Evolutionary conservation across 2,888 invertebrate species (phyloP).

Genomic region (Orgyia antiqua): DNA sequence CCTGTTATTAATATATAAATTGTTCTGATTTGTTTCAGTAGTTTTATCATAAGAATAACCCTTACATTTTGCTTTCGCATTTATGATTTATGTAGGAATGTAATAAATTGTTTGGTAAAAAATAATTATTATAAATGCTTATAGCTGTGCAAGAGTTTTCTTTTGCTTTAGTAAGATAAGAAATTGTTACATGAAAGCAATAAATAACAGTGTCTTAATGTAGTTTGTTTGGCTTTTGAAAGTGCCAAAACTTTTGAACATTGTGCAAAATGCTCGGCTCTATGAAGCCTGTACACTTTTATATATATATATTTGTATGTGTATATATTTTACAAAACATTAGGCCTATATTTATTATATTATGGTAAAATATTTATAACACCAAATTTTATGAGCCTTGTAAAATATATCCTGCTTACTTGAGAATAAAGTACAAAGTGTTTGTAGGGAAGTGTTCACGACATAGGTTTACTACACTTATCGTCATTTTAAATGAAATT

Average conservation of each 20-base stretch:
- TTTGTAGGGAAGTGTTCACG: slow-evolving; percentile 40
- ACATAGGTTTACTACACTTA: slow-evolving; percentile 3
- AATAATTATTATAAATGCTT: slow-evolving; percentile 5
- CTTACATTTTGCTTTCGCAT: too few relatives aligned
- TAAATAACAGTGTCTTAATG: slow-evolving; percentile 23
- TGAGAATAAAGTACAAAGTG: slow-evolving; percentile 69
- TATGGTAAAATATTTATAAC: slow-evolving; percentile 19
- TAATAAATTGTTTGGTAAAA: too few relatives aligned
- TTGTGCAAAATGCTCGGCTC: slow-evolving; percentile 13
- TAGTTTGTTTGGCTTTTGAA: slow-evolving; percentile 13
- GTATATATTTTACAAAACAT: slow-evolving; percentile 22
- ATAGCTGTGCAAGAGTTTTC: slow-evolving; percentile 11
- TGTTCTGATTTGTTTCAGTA: too few relatives aligned
- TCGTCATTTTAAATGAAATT: background rate
- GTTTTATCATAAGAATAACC: too few relatives aligned
- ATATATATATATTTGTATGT: slow-evolving; percentile 11
- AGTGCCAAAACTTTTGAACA: slow-evolving; percentile 26
- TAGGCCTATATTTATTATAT: slow-evolving; percentile 19
- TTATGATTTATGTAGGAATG: too few relatives aligned
- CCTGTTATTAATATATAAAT: too few relatives aligned
- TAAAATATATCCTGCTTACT: slow-evolving; percentile 36
- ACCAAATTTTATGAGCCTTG: slow-evolving; percentile 28
- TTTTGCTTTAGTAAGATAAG: slow-evolving; percentile 17
- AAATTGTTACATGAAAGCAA: slow-evolving; percentile 24
- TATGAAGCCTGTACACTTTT: slow-evolving; percentile 7